phyloP scores from a whole-genome alignment of 1,140 invertebrate species.

The Oryctes rhinoceros region DNA sequence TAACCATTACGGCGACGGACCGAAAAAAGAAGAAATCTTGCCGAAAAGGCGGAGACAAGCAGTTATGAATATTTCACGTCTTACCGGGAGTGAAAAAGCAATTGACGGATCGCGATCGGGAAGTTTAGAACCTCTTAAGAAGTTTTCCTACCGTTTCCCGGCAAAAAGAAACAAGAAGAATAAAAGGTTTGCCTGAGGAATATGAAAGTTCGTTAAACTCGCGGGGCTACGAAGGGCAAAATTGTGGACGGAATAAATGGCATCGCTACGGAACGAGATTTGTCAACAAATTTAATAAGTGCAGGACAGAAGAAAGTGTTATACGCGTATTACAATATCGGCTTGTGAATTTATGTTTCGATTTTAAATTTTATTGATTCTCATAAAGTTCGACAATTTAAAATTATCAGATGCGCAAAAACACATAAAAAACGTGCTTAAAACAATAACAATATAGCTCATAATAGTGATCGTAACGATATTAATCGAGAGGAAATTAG shows the following conservation, averaged over 20 bases:
- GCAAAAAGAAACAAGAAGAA: neutral
- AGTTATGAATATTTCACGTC: neutral
- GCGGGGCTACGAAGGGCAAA: neutral
- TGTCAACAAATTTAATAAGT: neutral
- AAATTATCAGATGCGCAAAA: no score
- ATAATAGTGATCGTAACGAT: no score
- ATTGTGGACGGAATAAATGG: neutral
- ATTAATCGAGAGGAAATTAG: no score
- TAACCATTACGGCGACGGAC: neutral
- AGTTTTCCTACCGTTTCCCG: neutral
- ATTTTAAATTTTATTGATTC: no score
- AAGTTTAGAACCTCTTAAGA: neutral
- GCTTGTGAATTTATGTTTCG: no score
- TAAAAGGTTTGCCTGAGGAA: neutral
- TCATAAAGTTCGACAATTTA: no score
- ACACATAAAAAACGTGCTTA: no score
- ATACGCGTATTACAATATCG: neutral
- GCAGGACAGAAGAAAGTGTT: neutral
- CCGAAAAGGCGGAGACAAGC: neutral
- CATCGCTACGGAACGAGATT: no score
- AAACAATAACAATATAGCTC: no score
- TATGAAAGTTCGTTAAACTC: neutral
- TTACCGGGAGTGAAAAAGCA: conserved; percentile 7
- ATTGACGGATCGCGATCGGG: neutral
- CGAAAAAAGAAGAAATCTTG: neutral